Conservation (phyloP, 2,113 vertebrate genomes). For the Halichoeres trimaculatus region DNA sequence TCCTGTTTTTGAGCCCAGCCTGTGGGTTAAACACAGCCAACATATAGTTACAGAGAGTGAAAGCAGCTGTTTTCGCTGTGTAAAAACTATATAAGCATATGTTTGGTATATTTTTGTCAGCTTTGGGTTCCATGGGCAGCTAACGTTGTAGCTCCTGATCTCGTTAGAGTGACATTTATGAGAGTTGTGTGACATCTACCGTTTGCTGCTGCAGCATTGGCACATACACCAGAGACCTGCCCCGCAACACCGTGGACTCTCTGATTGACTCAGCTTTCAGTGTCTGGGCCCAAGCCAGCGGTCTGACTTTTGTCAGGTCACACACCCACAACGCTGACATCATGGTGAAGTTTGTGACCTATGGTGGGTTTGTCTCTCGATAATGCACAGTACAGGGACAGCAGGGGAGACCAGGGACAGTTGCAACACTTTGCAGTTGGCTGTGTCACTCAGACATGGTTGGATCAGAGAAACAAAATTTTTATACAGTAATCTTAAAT, state of each 20-base stretch:
- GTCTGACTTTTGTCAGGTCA: slow-evolving; percentile 77
- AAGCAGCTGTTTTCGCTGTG: not conserved
- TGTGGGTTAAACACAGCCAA: slow-evolving; percentile 19
- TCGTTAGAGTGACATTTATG: not conserved
- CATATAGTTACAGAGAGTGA: slow-evolving; percentile 13
- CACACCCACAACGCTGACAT: slow-evolving; percentile 77
- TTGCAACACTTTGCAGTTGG: no score
- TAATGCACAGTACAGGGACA: not conserved
- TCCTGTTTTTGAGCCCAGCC: slow-evolving; percentile 2
- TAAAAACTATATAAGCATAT: not conserved
- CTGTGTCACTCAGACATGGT: no score
- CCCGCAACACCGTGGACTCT: slow-evolving; percentile 73
- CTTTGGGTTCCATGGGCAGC: not conserved
- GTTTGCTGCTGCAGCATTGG: slow-evolving; percentile 72
- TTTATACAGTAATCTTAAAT: no score
- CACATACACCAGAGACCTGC: slow-evolving; percentile 81
- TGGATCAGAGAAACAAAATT: no score
- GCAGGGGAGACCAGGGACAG: no score
- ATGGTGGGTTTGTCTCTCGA: slow-evolving; percentile 61
- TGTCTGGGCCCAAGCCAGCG: slow-evolving; percentile 78
- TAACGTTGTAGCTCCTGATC: not conserved
- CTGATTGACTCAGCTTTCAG: slow-evolving; percentile 78
- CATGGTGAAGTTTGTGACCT: slow-evolving; percentile 79
- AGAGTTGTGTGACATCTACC: not conserved
- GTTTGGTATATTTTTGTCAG: not conserved